phyloP scores from a whole-genome alignment of 2,888 invertebrate genomes.

The Smittia sp. region DNA sequence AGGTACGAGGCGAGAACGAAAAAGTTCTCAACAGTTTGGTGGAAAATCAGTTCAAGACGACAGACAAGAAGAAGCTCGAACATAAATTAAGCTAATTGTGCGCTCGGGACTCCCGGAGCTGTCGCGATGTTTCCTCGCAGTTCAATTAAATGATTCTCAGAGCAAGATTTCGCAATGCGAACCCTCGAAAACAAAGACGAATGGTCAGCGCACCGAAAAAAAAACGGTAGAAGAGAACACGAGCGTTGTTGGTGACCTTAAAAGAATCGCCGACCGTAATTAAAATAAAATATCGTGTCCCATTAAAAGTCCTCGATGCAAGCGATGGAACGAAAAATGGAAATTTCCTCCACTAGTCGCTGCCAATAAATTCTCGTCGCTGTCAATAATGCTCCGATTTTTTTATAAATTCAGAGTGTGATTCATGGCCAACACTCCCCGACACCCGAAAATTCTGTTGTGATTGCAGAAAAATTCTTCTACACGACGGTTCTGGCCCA shows the following conservation, averaged over 20 bases:
- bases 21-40: not conserved
- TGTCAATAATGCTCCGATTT: conserved; percentile 32
- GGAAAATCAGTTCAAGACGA: not conserved
- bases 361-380: conserved; percentile 31
- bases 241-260: conserved; percentile 17
- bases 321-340: conserved; percentile 13
- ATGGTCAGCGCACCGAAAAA: conserved; percentile 9
- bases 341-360: conserved; percentile 19
- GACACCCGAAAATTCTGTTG: conserved; percentile 27
- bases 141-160: conserved; percentile 38
- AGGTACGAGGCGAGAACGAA: not conserved
- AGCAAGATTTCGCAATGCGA: not conserved
- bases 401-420: conserved; percentile 21
- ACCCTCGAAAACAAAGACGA: not conserved
- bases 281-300: conserved; percentile 35
- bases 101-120: not conserved
- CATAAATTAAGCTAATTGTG: not conserved
- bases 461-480: conserved; percentile 31
- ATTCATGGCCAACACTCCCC: conserved; percentile 30
- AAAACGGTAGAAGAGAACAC: not conserved
- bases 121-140: not conserved
- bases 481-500: not conserved
- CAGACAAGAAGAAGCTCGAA: not conserved
- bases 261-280: conserved; percentile 31
- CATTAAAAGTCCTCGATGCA: conserved; percentile 28